Base-by-base conservation (phyloP, 1,140 invertebrate genomes). In the Cotesia typhae region DNA sequence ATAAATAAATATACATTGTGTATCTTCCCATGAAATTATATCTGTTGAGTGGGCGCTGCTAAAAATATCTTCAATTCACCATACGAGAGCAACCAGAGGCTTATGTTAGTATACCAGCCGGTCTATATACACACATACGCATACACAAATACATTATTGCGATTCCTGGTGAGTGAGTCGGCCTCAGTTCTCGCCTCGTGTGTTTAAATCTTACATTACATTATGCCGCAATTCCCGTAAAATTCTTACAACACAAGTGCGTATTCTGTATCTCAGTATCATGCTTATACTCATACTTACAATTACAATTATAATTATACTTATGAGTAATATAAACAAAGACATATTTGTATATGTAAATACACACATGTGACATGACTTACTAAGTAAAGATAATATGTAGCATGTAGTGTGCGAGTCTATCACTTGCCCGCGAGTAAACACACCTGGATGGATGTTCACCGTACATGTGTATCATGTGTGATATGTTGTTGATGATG, bases 1-100 rank as follows among this genome's bases (percentile, higher is more conserved):
- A 66, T 66, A 66, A 38, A 28, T 66, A 6, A 17, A 66, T 52
- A 17, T 66, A 35, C 10, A 65, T 12, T 66, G 37, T 38, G 14
- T 12, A 4, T 47, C 41, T 41, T 38, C 10, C 36, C 35, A 38
- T 38, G 35, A 64, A 64, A 64, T 64, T 10, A 64, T 37, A 64
- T 64, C 61, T 64, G 61, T 35, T 61, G 61, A 64, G 36, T 64
- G 61, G 61, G 36, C 61, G 36, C 61, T 4, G 61, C 35, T 64
- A 41, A 64, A 66, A 52, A 66, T 66, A 66, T 66, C 37, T 17
- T 66, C 37, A 7, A 64, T 64, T 64, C 61, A 28, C 10, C 37
- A 64, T 64, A 64, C 37, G 61, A n/a, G n/a, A 10, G 5, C 10
- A 14, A 5, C 4, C 7, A 9, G 12, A 55, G 12, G 17, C 4